A percentile compares a stretch with the other conserved stretches of the same genome.
Evolutionary conservation across 2,888 invertebrate species (phyloP).

Genomic region (Cinara cedri): DNA sequence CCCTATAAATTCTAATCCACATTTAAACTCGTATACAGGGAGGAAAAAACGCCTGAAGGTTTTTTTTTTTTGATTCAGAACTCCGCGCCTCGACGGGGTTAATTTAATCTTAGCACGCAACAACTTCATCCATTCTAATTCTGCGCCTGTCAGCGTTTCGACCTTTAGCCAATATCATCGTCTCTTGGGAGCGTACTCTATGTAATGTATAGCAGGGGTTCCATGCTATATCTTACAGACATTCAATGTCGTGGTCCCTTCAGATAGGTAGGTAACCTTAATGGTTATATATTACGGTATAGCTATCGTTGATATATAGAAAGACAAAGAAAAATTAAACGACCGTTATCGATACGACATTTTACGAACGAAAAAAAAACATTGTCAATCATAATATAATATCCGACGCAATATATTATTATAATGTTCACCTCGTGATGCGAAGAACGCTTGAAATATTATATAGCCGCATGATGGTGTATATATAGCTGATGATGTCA

Average conservation of each 20-base stretch:
- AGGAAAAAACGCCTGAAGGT: slow-evolving; percentile 22
- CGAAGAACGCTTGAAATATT: no score
- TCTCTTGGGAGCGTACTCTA: slow-evolving; percentile 10
- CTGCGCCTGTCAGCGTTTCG: slow-evolving; percentile 50
- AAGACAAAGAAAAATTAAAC: slow-evolving; percentile 35
- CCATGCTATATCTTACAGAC: slow-evolving; percentile 34
- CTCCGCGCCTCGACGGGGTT: slow-evolving; percentile 18
- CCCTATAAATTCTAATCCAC: slow-evolving; percentile 53
- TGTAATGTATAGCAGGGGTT: background rate
- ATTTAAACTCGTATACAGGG: slow-evolving; percentile 24
- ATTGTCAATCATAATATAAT: slow-evolving; percentile 1
- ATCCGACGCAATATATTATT: no score
- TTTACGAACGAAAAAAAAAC: background rate
- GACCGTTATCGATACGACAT: background rate
- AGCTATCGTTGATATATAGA: background rate
- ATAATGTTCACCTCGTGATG: no score
- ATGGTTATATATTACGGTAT: slow-evolving; percentile 46
- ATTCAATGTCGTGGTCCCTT: slow-evolving; percentile 34
- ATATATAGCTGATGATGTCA: no score
- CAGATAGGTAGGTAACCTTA: background rate
- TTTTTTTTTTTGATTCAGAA: slow-evolving; percentile 23
- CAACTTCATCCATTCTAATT: slow-evolving; percentile 55
- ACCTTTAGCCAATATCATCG: slow-evolving; percentile 50
- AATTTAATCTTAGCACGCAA: slow-evolving; percentile 53
- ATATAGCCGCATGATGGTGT: no score